Percentiles rank a stretch among this genome's conserved stretches.
Conservation (phyloP, 1,140 invertebrate species). For the Drosophila lacteicornis region DNA sequence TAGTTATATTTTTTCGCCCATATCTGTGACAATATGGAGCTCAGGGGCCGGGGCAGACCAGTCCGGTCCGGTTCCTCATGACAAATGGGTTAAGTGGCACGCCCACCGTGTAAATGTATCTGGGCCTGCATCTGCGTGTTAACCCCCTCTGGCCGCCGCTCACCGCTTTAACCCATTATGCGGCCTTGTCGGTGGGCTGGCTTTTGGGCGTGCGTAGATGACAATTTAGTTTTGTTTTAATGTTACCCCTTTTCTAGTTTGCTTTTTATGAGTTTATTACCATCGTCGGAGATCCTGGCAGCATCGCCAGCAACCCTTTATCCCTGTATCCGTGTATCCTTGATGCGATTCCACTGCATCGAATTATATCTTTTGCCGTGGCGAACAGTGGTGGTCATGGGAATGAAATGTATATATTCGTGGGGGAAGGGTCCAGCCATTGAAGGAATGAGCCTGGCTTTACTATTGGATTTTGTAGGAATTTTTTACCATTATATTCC, state of each 20-base stretch:
- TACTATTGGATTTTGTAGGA: no score
- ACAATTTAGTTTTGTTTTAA: constrained; percentile 83
- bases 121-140: constrained; percentile 48
- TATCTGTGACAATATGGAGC: neutral
- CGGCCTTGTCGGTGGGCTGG: constrained; percentile 58
- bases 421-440: neutral
- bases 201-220: constrained; percentile 65
- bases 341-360: constrained; percentile 30
- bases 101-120: constrained; percentile 61
- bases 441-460: neutral
- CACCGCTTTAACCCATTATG: constrained; percentile 59
- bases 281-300: constrained; percentile 25
- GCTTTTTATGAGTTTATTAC: constrained; percentile 84
- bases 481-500: neutral
- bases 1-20: neutral
- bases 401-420: neutral
- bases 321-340: constrained; percentile 5
- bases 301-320: constrained; percentile 31
- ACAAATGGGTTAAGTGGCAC: constrained; percentile 72
- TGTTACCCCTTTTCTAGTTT: constrained; percentile 59
- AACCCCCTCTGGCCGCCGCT: constrained; percentile 47
- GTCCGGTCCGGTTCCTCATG: constrained; percentile 72
- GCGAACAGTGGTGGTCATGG: constrained; percentile 21
- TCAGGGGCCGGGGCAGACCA: constrained; percentile 37
- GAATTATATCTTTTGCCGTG: constrained; percentile 8